Conservation (phyloP, 1,140 invertebrate species). For the Drosophila sp. region DNA sequence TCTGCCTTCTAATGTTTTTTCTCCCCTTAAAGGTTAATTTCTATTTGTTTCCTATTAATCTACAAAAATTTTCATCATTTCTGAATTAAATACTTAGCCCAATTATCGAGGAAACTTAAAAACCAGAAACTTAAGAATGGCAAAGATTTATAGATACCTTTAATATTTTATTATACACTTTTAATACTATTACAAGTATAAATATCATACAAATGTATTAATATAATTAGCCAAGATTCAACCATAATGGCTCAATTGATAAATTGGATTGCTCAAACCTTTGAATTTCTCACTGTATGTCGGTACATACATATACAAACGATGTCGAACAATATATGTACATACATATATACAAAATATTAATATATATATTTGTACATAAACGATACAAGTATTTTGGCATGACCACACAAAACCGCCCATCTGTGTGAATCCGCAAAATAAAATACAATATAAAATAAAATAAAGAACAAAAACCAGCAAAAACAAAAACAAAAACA, state of each 20-base stretch:
- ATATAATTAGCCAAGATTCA: too few relatives aligned
- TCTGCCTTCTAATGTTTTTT: too few relatives aligned
- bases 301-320: not conserved
- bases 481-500: not conserved
- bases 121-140: too few relatives aligned
- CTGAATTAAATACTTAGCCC: too few relatives aligned
- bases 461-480: conserved; percentile 13
- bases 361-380: not conserved
- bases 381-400: not conserved
- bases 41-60: too few relatives aligned
- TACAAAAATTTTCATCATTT: too few relatives aligned
- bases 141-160: too few relatives aligned
- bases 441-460: conserved; percentile 7
- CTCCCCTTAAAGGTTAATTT: too few relatives aligned
- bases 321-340: not conserved
- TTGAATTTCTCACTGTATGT: not conserved
- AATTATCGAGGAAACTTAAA: too few relatives aligned
- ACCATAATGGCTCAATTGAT: not conserved
- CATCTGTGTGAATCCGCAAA: conserved; percentile 22
- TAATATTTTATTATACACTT: too few relatives aligned
- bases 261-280: not conserved
- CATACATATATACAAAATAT: not conserved
- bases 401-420: conserved; percentile 15
- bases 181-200: too few relatives aligned
- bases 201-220: too few relatives aligned